These are phyloP conservation scores for Poeciliopsis occidentalis DNA, from an alignment of 2,113 vertebrate genomes.

Conservation along the genomic window DNA sequence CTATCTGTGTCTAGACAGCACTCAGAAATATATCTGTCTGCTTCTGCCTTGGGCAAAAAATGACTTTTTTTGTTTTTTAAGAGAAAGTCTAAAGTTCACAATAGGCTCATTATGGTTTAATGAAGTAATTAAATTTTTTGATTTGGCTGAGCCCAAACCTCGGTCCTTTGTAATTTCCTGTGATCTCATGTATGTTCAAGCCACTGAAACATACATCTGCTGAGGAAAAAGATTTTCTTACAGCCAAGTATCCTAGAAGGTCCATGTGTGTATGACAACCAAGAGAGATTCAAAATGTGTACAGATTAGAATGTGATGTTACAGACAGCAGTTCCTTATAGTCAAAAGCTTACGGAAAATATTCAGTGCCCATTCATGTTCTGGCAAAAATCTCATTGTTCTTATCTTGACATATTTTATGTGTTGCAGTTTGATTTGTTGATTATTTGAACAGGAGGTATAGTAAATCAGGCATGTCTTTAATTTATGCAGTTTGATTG, in stretches of 20 bases:
- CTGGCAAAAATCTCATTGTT: neutral
- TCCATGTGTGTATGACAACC: neutral
- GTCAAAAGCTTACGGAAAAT: conserved; percentile 1
- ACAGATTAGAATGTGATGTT: neutral
- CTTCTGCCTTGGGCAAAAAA: conserved; percentile 6
- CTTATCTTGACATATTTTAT: neutral
- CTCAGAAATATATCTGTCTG: conserved; percentile 9
- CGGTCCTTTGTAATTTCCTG: neutral
- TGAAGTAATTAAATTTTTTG: neutral
- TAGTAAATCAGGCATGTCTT: no score
- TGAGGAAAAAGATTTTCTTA: neutral
- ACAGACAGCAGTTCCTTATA: conserved; percentile 1
- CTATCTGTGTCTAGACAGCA: conserved; percentile 32
- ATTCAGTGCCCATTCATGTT: conserved; percentile 7
- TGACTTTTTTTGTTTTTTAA: neutral
- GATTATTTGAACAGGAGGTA: no score
- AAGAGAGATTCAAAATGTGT: neutral
- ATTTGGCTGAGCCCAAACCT: neutral
- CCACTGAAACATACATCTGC: neutral
- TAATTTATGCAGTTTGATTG: neutral
- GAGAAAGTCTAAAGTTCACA: neutral
- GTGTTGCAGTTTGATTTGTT: no score
- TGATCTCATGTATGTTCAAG: neutral
- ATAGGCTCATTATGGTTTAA: neutral
- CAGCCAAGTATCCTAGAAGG: neutral